Evolutionary conservation across 2,888 invertebrate species (phyloP).

Genomic region (Stenchaetothrips biformis): DNA sequence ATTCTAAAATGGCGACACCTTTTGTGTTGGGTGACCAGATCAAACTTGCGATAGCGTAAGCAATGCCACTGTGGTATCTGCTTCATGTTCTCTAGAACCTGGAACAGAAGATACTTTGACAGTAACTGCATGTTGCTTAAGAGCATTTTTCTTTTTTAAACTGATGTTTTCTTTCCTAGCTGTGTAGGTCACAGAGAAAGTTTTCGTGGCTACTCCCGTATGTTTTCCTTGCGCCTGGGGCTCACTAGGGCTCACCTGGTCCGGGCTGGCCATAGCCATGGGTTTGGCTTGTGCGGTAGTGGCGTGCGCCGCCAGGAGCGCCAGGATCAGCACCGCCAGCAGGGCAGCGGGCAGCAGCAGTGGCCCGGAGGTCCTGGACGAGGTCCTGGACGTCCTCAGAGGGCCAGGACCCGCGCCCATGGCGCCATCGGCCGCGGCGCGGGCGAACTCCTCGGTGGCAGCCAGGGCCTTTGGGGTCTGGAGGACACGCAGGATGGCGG

Average conservation of each 20-base stretch:
- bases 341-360: not conserved
- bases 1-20: constrained; percentile 54
- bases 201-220: not conserved
- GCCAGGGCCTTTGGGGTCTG: too few relatives aligned
- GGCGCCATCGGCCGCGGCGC: not conserved
- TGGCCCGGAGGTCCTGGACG: not conserved
- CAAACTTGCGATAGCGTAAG: constrained; percentile 72
- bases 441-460: not conserved
- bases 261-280: constrained; percentile 9
- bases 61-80: constrained; percentile 82
- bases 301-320: not conserved
- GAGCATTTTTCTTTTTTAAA: constrained; percentile 18
- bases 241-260: not conserved
- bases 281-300: not conserved
- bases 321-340: not conserved
- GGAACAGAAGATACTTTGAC: constrained; percentile 37
- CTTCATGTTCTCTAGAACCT: constrained; percentile 68
- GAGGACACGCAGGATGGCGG: not conserved
- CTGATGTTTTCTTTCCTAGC: not conserved
- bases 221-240: not conserved
- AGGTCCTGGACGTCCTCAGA: not conserved
- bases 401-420: not conserved
- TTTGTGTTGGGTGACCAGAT: constrained; percentile 69
- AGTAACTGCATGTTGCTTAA: not conserved
- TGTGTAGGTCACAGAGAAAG: not conserved